Evolutionary conservation across 2,888 invertebrate species (phyloP), one percentile per base, ranked within the genome.

Genomic region (Chironomus riparius): DNA sequence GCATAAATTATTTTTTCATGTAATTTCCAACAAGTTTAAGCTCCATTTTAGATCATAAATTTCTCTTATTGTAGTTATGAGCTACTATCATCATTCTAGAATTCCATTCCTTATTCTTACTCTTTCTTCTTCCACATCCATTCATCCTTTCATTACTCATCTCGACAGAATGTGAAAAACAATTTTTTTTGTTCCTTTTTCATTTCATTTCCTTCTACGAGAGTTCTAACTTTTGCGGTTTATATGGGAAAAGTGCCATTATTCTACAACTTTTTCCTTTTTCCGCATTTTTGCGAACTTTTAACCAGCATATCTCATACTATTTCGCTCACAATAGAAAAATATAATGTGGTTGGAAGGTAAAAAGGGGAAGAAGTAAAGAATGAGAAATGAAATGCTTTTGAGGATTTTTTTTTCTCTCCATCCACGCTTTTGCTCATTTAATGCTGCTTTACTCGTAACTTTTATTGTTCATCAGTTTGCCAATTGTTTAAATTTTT

Each of bases 381-480:
- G 38, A 38, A 38, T 38, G 38, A 38, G 38, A 38, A 38, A 38
- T 38, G 38, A 38, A 38, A 38, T 7, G 38, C 38, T 38, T 38
- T 38, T 38, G 28, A 28, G 28, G 28, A 28, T 38, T 38, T 38
- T 38, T 38, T 10, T 10, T 10, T 38, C 38, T 38, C 38, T 38
- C 38, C 38, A 38, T 38, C 38, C 38, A 38, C 38, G 38, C 38
- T 38, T 65, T 65, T 65, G 13, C 65, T 22, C 70, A 47, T 68
- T 68, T 68, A 38, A 12, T 47, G 70, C 47, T 47, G 47, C 18
- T 28, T 65, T 47, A 15, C 56, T 56, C 56, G 56, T 21, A 38
- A 47, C 70, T 47, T 70, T 70, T 70, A 47, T 70, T 70, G 70
- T 70, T 70, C 38, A 70, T 70, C 38, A 70, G 70, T 38, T n/a